phyloP scores from a whole-genome alignment of 2,797 vertebrate genomes.

The Cuculus canorus region DNA sequence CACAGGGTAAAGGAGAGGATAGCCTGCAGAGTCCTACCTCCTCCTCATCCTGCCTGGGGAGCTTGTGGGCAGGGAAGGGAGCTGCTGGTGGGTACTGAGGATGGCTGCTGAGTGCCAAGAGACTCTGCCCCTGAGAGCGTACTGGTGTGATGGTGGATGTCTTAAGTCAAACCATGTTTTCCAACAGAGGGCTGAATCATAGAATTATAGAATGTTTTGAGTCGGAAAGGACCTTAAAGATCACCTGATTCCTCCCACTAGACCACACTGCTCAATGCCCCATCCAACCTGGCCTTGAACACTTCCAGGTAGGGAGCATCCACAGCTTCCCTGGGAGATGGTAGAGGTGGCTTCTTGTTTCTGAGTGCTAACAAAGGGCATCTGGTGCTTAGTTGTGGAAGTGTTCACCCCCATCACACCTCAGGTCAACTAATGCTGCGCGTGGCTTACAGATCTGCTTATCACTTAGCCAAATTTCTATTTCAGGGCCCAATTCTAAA shows the following conservation, averaged over 20 bases:
- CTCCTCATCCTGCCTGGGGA: neutral
- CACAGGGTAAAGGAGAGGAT: neutral
- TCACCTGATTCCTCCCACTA: too few species aligned
- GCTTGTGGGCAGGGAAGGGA: neutral
- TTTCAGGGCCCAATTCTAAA: neutral
- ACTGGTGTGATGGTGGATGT: neutral
- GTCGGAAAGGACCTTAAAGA: too few species aligned
- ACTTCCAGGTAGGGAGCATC: too few species aligned
- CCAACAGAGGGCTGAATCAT: neutral
- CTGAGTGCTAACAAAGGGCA: neutral
- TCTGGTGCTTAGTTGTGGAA: neutral
- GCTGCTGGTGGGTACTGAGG: neutral
- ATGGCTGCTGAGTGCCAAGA: neutral
- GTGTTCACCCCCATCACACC: neutral
- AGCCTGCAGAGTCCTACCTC: neutral
- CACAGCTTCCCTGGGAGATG: too few species aligned
- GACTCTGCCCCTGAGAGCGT: fast-evolving
- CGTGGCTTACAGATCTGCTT: neutral
- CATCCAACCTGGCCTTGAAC: too few species aligned
- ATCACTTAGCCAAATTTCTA: neutral
- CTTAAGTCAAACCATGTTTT: neutral
- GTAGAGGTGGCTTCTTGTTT: neutral
- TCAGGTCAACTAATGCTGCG: neutral
- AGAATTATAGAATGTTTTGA: too few species aligned
- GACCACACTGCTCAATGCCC: too few species aligned